Percentiles rank a stretch among this genome's conserved stretches.
phyloP scores from a whole-genome alignment of 2,888 invertebrate genomes.

The Coronaproctus castanopsis region DNA sequence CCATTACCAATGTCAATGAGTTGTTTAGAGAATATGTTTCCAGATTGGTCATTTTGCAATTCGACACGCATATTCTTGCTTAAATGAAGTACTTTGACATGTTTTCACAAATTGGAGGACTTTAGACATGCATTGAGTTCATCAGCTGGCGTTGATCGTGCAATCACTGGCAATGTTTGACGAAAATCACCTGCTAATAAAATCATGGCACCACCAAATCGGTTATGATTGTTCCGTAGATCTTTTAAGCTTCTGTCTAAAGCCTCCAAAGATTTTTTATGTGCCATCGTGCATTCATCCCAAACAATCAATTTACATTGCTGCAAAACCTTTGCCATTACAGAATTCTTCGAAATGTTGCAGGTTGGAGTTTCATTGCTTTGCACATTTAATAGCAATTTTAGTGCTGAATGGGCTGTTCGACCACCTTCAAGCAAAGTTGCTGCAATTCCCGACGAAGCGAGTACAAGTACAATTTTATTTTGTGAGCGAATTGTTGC shows the following conservation, averaged over 20 bases:
- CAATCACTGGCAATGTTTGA: not conserved
- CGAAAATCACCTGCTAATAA: not conserved
- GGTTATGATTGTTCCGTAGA: not conserved
- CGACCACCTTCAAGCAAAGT: not conserved
- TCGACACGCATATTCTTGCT: not conserved
- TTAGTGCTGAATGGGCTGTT: not conserved
- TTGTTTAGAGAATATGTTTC: not conserved
- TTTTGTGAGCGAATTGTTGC: not conserved
- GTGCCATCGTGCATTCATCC: not conserved
- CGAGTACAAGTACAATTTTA: not conserved
- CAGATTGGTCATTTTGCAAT: not conserved
- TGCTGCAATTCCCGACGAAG: not conserved
- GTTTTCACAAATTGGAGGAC: not conserved
- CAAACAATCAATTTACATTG: not conserved
- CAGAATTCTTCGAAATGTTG: not conserved
- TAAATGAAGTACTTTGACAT: not conserved
- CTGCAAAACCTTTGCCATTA: not conserved
- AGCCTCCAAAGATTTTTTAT: not conserved
- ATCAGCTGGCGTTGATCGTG: not conserved
- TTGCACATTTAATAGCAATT: not conserved
- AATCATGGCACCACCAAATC: not conserved
- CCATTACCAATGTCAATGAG: not conserved
- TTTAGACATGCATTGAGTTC: not conserved
- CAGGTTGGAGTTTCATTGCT: not conserved
- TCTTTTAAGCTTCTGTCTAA: not conserved